Percentiles rank a stretch among this genome's conserved stretches.
Evolutionary conservation across 2,113 vertebrate species (phyloP).

Genomic region (Lanius ludovicianus): DNA sequence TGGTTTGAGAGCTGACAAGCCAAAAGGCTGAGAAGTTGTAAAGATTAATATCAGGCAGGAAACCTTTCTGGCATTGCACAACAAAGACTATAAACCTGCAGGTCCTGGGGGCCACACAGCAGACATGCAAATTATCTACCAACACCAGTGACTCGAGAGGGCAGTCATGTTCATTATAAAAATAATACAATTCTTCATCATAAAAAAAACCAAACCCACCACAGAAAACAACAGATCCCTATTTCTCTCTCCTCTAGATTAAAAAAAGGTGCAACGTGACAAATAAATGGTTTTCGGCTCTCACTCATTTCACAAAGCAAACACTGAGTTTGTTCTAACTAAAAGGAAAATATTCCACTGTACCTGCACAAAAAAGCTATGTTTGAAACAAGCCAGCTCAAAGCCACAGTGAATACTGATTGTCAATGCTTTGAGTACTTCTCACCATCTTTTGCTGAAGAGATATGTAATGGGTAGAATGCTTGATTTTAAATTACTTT

Average conservation of each 20-base stretch:
- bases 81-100: background rate
- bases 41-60: background rate
- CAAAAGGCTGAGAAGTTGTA: background rate
- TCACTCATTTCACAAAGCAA: background rate
- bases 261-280: background rate
- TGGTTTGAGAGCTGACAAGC: background rate
- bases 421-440: background rate
- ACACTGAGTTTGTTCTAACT: background rate
- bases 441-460: background rate
- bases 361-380: background rate
- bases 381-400: background rate
- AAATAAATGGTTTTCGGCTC: background rate
- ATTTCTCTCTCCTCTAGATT: background rate
- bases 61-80: background rate
- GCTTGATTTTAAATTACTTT: background rate
- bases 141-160: background rate
- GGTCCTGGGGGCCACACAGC: background rate
- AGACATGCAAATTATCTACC: background rate
- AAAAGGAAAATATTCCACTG: background rate
- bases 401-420: background rate
- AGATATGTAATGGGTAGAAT: background rate
- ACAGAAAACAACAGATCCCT: background rate
- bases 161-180: background rate
- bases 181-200: background rate
- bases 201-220: background rate